These are phyloP conservation scores for Nymphalis urticae DNA, from an alignment of 2,888 invertebrate genomes.

Conservation along the genomic window DNA sequence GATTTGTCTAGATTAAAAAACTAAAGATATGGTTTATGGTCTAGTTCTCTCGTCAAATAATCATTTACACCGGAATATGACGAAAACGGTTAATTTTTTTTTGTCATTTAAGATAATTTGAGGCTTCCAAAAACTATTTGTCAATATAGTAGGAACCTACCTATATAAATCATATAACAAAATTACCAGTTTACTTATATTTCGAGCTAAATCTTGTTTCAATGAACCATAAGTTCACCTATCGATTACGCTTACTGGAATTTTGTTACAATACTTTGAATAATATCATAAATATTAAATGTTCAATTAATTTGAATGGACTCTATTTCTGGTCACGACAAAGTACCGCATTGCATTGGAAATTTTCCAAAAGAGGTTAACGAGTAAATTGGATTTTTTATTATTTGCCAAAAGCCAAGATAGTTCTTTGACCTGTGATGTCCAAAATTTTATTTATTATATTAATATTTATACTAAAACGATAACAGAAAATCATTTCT, in stretches of 20 bases:
- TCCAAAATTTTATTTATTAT: slow-evolving; percentile 7
- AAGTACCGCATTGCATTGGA: slow-evolving; percentile 14
- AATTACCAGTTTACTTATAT: too few relatives aligned
- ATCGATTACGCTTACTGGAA: not conserved
- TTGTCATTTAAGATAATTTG: too few relatives aligned
- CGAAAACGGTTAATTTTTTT: too few relatives aligned
- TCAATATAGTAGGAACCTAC: too few relatives aligned
- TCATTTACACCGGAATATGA: too few relatives aligned
- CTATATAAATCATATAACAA: too few relatives aligned
- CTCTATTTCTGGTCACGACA: not conserved
- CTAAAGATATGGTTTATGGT: too few relatives aligned
- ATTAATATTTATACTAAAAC: not conserved
- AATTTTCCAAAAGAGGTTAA: slow-evolving; percentile 14
- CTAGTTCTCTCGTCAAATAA: too few relatives aligned
- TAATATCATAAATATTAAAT: not conserved
- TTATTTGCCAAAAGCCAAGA: slow-evolving; percentile 9
- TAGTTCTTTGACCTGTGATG: slow-evolving; percentile 10
- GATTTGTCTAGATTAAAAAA: too few relatives aligned
- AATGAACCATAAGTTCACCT: too few relatives aligned
- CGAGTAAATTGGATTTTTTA: slow-evolving; percentile 10
- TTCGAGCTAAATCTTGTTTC: too few relatives aligned
- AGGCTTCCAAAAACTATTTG: too few relatives aligned
- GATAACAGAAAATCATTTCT: not conserved
- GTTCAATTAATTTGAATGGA: slow-evolving; percentile 1
- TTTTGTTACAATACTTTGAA: not conserved